Evolutionary conservation across 2,888 invertebrate genomes (phyloP).

Genomic region (Bombyx huttoni): DNA sequence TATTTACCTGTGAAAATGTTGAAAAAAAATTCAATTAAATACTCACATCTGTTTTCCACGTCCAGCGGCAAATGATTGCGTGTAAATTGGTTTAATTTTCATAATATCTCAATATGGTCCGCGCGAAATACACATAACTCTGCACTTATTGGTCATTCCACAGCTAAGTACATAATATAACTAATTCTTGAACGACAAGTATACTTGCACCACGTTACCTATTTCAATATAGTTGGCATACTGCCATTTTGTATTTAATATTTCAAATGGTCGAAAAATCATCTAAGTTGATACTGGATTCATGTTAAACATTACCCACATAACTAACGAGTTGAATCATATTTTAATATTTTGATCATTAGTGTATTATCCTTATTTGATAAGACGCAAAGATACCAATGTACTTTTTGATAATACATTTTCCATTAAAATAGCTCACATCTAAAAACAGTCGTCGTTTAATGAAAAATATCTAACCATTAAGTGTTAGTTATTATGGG

Average conservation of each 20-base stretch:
- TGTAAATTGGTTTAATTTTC: constrained; percentile 30
- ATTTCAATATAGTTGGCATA: background rate
- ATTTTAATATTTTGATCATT: background rate
- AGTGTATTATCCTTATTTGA: background rate
- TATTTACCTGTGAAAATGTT: too few relatives aligned
- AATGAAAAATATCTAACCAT: background rate
- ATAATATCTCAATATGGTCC: constrained; percentile 17
- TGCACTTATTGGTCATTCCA: constrained; percentile 3
- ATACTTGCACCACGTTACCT: background rate
- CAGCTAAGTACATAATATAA: constrained; percentile 2
- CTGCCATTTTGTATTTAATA: background rate
- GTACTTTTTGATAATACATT: background rate
- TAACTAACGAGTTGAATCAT: background rate
- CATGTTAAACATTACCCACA: background rate
- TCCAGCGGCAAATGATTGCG: constrained; percentile 24
- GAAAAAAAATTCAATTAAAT: constrained; percentile 4
- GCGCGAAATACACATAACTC: constrained; percentile 14
- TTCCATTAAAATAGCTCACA: background rate
- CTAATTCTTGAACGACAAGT: background rate
- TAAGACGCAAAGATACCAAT: background rate
- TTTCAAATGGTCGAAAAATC: background rate
- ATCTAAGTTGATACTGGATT: background rate
- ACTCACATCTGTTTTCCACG: constrained; percentile 21
- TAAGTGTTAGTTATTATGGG: constrained; percentile 1
- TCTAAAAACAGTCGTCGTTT: background rate